Evolutionary conservation across 92 coral and sea anemone genomes (phyloP).

Genomic region (Phymanthus crucifer): DNA sequence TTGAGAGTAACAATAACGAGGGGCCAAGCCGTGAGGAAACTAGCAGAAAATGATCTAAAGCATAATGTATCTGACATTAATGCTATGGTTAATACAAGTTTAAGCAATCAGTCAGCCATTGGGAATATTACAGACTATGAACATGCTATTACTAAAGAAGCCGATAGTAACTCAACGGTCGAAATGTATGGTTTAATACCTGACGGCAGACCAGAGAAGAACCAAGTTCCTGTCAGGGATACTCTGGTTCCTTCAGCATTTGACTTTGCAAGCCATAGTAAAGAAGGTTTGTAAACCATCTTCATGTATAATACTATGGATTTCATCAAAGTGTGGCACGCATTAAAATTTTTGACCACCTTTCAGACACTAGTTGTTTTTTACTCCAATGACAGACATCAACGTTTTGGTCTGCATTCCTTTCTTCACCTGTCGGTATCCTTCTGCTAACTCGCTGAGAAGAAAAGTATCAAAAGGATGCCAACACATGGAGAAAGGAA

Average conservation of each 20-base stretch:
- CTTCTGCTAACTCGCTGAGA: too few species aligned
- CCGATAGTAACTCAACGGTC: constrained; percentile 36
- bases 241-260: constrained; percentile 74
- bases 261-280: constrained; percentile 57
- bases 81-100: constrained; percentile 21
- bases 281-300: constrained; percentile 27
- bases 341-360: too few species aligned
- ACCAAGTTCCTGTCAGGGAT: constrained; percentile 75
- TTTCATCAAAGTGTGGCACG: not conserved
- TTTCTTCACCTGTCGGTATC: too few species aligned
- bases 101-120: constrained; percentile 24
- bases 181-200: constrained; percentile 52
- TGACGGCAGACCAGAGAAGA: constrained; percentile 64
- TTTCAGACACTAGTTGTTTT: too few species aligned
- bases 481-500: too few species aligned
- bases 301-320: too few species aligned
- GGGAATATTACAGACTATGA: constrained; percentile 32
- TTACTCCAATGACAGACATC: too few species aligned
- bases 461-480: too few species aligned
- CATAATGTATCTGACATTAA: constrained; percentile 40
- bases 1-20: constrained; percentile 81
- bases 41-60: constrained; percentile 63
- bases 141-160: constrained; percentile 15
- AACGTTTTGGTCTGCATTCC: too few species aligned
- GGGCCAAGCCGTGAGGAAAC: constrained; percentile 55